Conservation (phyloP, 2,888 invertebrate species). For the Smittia sp. region DNA sequence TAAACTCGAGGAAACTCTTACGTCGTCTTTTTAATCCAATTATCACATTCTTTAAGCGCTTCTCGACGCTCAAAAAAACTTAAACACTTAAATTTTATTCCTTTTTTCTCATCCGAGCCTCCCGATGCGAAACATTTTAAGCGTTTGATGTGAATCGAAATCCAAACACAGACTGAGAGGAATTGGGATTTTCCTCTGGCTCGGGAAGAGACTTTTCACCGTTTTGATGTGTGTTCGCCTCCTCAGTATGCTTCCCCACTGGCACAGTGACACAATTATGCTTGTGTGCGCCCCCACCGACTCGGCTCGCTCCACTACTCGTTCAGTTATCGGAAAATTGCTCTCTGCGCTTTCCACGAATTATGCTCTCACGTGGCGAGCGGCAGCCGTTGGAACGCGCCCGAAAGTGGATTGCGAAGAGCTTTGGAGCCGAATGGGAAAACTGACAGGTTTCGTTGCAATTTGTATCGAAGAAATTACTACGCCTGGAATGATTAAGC, state of each 20-base stretch:
- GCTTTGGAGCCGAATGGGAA: neutral
- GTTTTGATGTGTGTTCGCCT: neutral
- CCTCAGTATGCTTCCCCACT: slow-evolving; percentile 23
- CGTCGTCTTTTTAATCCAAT: neutral
- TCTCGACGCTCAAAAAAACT: neutral
- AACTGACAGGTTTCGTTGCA: neutral
- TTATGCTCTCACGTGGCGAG: slow-evolving; percentile 2
- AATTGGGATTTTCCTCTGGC: slow-evolving; percentile 5
- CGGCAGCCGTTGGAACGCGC: neutral
- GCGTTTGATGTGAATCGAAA: slow-evolving; percentile 34
- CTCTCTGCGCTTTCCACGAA: neutral
- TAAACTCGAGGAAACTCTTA: neutral
- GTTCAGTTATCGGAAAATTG: neutral
- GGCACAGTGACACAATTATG: slow-evolving; percentile 37
- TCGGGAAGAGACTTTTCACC: neutral
- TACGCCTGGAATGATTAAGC: neutral
- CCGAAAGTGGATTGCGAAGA: neutral
- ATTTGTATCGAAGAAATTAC: neutral
- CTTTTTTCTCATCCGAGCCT: neutral
- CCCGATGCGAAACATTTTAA: neutral
- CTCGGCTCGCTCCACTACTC: slow-evolving; percentile 4
- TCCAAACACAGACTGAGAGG: slow-evolving; percentile 33
- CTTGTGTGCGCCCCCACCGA: neutral
- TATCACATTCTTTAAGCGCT: neutral
- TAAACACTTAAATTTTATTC: slow-evolving; percentile 1